Evolutionary conservation across 2,797 vertebrate genomes (phyloP).

Genomic region (Danio kyathit): DNA sequence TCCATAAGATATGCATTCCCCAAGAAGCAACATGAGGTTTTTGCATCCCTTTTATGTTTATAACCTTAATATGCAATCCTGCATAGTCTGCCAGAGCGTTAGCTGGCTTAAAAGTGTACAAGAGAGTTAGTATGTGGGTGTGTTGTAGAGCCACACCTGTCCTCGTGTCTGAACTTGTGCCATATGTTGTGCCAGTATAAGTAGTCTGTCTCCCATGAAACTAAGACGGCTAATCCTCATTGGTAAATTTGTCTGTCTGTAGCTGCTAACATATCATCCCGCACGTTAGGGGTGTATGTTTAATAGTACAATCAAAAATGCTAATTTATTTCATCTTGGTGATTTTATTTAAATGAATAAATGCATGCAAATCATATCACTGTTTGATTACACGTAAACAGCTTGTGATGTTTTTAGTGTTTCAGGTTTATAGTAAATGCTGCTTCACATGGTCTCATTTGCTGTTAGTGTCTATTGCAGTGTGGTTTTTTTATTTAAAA

Average conservation of each 20-base stretch:
- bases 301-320: not conserved
- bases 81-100: not conserved
- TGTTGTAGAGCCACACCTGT: slow-evolving; percentile 48
- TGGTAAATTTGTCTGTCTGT: slow-evolving; percentile 18
- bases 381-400: too few species aligned
- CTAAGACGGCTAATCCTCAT: slow-evolving; percentile 46
- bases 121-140: slow-evolving; percentile 28
- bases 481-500: too few species aligned
- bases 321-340: not conserved
- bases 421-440: too few species aligned
- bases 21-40: not conserved
- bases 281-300: not conserved
- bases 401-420: too few species aligned
- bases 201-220: slow-evolving; percentile 46
- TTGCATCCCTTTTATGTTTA: slow-evolving; percentile 17
- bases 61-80: not conserved
- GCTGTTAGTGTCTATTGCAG: too few species aligned
- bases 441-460: too few species aligned
- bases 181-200: slow-evolving; percentile 61
- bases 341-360: not conserved
- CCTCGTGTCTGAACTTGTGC: slow-evolving; percentile 61
- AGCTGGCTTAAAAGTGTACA: not conserved
- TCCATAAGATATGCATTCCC: not conserved
- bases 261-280: not conserved
- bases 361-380: not conserved